Evolutionary conservation across 2,888 invertebrate species (phyloP).

Genomic region (Agonopterix subpropinquella): DNA sequence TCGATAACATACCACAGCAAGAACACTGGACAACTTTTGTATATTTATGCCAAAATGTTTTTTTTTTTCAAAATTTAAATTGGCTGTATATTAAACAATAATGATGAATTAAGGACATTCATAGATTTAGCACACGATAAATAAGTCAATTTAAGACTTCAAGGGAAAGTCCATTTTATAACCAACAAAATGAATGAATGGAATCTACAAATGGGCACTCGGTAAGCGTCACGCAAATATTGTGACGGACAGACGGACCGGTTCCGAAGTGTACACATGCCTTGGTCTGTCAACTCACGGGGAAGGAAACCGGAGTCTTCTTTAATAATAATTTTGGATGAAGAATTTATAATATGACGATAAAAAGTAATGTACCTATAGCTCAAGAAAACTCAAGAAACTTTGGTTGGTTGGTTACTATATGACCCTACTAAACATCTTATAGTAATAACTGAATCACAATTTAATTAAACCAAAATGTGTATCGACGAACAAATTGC

Average conservation of each 20-base stretch:
- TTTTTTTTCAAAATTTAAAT: no score
- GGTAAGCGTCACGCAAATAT: slow-evolving; percentile 54
- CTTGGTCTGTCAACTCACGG: slow-evolving; percentile 30
- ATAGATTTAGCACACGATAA: no score
- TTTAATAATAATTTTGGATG: slow-evolving; percentile 3
- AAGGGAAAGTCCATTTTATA: slow-evolving; percentile 3
- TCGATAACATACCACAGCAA: no score
- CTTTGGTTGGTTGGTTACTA: background rate
- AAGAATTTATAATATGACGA: slow-evolving; percentile 2
- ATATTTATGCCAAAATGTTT: no score
- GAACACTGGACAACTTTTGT: no score
- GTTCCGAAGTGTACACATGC: slow-evolving; percentile 44
- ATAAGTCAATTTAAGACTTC: no score
- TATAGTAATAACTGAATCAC: no score
- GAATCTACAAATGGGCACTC: slow-evolving; percentile 32
- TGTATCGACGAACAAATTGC: background rate
- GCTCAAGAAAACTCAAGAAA: no score
- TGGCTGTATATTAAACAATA: no score
- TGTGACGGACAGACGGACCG: slow-evolving; percentile 49
- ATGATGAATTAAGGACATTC: no score
- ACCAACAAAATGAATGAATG: slow-evolving; percentile 38
- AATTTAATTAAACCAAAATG: no score
- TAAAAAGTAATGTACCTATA: background rate
- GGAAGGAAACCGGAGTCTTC: slow-evolving; percentile 16
- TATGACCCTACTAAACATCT: background rate